Base-by-base conservation (phyloP, 2,113 vertebrate species). In the Crotalus horridus region DNA sequence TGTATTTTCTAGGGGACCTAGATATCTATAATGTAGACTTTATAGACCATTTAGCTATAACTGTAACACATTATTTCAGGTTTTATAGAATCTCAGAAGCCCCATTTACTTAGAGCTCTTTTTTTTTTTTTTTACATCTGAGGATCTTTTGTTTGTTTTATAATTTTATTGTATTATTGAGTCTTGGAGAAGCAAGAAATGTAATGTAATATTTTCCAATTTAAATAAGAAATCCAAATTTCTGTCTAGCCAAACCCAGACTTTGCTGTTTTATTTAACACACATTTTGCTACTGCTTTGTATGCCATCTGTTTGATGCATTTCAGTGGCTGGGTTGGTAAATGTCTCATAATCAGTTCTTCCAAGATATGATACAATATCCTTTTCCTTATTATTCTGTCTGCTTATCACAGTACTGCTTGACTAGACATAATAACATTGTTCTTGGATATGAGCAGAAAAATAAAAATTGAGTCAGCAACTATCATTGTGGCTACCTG, bases 361-460 rank as follows among this genome's bases (percentile, higher is more conserved):
- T 94, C 88, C 58, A 89, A 92, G 12, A 93, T 4, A 39, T 64
- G 1, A 53, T 91, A 21, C 46, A 59, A 0, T 88, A 94, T 81
- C 48, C 10, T 94, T 94, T 88, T 91, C 74, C 64, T 88, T 89
- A 91, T 93, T 85, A 93, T 43, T 58, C 64, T 86, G 89, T 54
- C 56, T 74, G 54, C 64, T 88, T 93, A 88, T 91, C 87, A 23
- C 55, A 91, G 53, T 51, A 85, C 85, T 88, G 64, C 81, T 12
- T 88, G 85, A 13, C 24, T 88, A 93, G 13, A 48, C n/a, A 8
- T 1, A 20, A 39, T 74, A 87, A 90, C 54, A 53, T 15, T 89
- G 0, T 85, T 51, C 11, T 69, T 85, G 93, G 87, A 2, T 26
- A n/a, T 92, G 89, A 93, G 55, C 2, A 3, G 46, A 95, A 92